Percentiles rank a stretch among this genome's conserved stretches.
Evolutionary conservation across 1,140 invertebrate species (phyloP).

Genomic region (Acromyrmex echinatior): DNA sequence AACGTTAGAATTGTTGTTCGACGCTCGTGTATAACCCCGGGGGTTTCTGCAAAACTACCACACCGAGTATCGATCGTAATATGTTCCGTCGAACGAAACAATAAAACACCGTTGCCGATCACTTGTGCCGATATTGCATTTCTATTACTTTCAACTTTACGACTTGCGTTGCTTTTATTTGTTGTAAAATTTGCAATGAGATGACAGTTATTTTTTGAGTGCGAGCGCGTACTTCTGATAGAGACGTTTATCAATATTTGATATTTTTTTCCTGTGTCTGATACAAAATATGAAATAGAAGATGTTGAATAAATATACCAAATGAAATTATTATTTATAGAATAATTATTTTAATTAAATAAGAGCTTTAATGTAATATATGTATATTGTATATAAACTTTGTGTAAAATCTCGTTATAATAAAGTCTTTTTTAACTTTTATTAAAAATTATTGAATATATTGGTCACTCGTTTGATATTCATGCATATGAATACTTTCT

Average conservation of each 20-base stretch:
- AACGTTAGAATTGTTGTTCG: conserved; percentile 34
- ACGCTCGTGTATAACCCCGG: not conserved
- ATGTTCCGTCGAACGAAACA: not conserved
- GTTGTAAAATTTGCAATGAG: not conserved
- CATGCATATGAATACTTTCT: not conserved
- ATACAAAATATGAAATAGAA: not conserved
- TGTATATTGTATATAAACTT: not conserved
- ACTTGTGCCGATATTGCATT: not conserved
- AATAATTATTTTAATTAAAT: not conserved
- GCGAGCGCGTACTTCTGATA: not conserved
- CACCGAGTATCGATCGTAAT: not conserved
- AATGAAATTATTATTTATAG: too few species aligned
- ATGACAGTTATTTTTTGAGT: not conserved
- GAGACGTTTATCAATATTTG: not conserved
- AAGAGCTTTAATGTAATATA: too few species aligned
- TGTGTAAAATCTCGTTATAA: not conserved
- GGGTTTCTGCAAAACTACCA: not conserved
- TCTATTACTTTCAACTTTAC: conserved; percentile 5
- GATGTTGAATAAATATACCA: not conserved
- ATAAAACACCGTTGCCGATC: not conserved
- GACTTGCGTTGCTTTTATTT: not conserved
- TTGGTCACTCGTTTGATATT: not conserved
- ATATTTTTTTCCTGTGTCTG: not conserved
- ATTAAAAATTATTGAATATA: not conserved
- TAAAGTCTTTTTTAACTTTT: not conserved